These are phyloP conservation scores for Panagrolaimus sp. DNA, from an alignment of 1,140 invertebrate genomes.

Conservation along the genomic window DNA sequence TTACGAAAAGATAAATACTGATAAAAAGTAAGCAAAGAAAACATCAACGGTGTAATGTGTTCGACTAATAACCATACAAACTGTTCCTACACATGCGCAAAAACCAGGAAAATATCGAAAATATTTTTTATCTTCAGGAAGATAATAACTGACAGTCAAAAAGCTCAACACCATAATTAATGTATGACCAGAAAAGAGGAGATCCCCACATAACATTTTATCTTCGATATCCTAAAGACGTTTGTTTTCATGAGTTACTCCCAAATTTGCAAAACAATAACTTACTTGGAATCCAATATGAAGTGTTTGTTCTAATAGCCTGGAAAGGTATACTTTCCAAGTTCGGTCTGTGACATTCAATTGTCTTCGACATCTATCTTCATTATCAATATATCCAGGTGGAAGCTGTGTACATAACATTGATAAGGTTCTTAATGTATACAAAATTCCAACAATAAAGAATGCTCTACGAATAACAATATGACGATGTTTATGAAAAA, in stretches of 20 bases:
- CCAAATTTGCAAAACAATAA: too few relatives aligned
- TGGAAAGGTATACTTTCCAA: conserved; percentile 23
- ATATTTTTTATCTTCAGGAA: conserved; percentile 3
- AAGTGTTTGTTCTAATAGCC: conserved; percentile 33
- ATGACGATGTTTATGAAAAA: conserved; percentile 49
- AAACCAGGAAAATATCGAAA: neutral
- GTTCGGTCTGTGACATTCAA: conserved; percentile 23
- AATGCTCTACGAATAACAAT: conserved; percentile 40
- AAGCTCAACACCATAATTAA: conserved; percentile 45
- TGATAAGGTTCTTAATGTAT: conserved; percentile 41
- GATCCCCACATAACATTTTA: conserved; percentile 54
- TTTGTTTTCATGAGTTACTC: too few relatives aligned
- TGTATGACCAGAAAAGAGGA: conserved; percentile 54
- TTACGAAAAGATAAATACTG: conserved; percentile 47
- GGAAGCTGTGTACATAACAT: conserved; percentile 38
- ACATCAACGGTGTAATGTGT: conserved; percentile 43
- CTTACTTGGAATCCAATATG: conserved; percentile 37
- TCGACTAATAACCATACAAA: conserved; percentile 34
- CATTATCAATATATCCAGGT: conserved; percentile 36
- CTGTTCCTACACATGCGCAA: conserved; percentile 19
- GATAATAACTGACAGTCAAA: conserved; percentile 26
- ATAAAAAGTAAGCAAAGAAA: conserved; percentile 46
- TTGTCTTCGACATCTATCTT: conserved; percentile 21
- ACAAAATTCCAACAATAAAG: conserved; percentile 47
- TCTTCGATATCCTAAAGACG: conserved; percentile 40